phyloP scores from a whole-genome alignment of 2,888 invertebrate genomes.

The Alcis repandata region DNA sequence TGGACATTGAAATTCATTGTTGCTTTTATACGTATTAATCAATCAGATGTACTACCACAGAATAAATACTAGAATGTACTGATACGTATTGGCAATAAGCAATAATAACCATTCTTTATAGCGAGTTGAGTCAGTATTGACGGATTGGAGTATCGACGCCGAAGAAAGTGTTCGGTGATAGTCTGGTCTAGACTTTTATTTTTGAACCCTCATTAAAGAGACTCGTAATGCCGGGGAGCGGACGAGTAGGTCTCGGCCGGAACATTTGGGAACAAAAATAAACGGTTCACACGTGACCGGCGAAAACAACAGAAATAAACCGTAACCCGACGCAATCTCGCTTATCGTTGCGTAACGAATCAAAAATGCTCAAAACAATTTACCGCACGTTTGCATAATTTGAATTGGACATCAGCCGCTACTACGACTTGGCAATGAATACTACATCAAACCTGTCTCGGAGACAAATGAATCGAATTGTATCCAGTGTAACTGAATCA shows the following conservation, averaged over 20 bases:
- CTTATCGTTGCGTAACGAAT: conserved; percentile 57
- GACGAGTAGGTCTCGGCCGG: conserved; percentile 41
- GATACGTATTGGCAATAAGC: conserved; percentile 5
- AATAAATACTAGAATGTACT: no score
- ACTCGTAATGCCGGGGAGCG: conserved; percentile 37
- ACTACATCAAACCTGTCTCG: conserved; percentile 6
- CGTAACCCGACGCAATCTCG: conserved; percentile 58
- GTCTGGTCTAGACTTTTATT: conserved; percentile 44
- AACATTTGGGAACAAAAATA: conserved; percentile 69
- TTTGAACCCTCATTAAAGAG: conserved; percentile 37
- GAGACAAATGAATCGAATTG: conserved; percentile 27
- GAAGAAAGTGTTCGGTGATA: conserved; percentile 30
- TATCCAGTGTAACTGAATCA: conserved; percentile 24
- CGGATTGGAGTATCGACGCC: not conserved
- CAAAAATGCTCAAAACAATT: conserved; percentile 48
- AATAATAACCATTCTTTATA: conserved; percentile 14
- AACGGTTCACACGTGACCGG: conserved; percentile 66
- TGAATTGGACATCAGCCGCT: conserved; percentile 53
- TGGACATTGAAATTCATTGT: not conserved
- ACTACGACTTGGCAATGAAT: conserved; percentile 57
- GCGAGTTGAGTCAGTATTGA: not conserved
- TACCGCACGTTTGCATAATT: conserved; percentile 47
- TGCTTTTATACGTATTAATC: no score
- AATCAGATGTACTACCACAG: no score
- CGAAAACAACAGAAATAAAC: conserved; percentile 67